Conservation (phyloP, 2,888 invertebrate genomes). For the Heliconius sara region DNA sequence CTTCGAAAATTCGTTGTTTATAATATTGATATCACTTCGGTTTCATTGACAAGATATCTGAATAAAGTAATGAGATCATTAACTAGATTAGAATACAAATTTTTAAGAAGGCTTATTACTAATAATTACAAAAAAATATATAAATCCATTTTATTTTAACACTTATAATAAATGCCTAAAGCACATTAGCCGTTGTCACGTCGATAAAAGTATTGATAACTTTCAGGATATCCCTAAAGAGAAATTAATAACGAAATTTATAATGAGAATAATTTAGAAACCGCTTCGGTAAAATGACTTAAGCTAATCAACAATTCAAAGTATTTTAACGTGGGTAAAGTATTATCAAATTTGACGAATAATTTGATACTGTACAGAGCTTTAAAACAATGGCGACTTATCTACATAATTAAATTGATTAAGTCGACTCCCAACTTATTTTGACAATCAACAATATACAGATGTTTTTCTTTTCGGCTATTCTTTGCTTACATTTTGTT, state of each 20-base stretch:
- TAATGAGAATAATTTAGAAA: conserved; percentile 33
- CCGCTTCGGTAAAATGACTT: conserved; percentile 22
- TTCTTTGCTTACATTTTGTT: neutral
- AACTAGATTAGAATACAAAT: too few species aligned
- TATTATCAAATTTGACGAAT: conserved; percentile 26
- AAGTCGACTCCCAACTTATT: neutral
- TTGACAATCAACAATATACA: neutral
- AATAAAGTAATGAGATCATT: too few species aligned
- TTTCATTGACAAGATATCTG: too few species aligned
- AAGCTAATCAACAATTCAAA: conserved; percentile 31
- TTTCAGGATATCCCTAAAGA: conserved; percentile 7
- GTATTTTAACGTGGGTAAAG: conserved; percentile 4
- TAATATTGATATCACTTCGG: too few species aligned
- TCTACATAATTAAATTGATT: conserved; percentile 26
- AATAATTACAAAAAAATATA: neutral
- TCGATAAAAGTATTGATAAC: conserved; percentile 26
- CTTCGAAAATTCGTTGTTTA: too few species aligned
- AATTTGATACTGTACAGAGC: conserved; percentile 22
- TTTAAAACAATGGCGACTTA: neutral
- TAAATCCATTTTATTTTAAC: neutral
- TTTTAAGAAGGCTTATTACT: neutral
- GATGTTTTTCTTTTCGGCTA: neutral
- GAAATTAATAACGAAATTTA: conserved; percentile 30
- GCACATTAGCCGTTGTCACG: conserved; percentile 22
- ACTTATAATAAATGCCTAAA: conserved; percentile 7